Percentiles rank a stretch among this genome's conserved stretches.
Conservation (phyloP, 2,888 invertebrate species). For the Tachina grossa region DNA sequence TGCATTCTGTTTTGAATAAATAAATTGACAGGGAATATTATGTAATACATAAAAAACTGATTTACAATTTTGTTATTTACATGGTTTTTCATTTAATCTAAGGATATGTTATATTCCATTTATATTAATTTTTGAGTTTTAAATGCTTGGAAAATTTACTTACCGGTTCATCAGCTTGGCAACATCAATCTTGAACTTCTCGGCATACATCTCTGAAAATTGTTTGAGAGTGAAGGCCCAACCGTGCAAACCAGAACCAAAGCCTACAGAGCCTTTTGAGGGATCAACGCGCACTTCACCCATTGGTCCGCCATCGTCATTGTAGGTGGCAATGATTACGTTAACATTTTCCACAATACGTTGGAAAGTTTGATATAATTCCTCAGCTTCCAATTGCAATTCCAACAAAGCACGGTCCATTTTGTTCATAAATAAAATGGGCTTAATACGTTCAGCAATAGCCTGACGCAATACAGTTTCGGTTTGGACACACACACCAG, state of each 20-base stretch:
- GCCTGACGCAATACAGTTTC: slow-evolving; percentile 99
- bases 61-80: no score
- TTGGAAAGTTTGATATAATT: slow-evolving; percentile 99
- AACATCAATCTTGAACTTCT: slow-evolving; percentile 98
- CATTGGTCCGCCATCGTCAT: slow-evolving; percentile 99
- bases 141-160: slow-evolving; percentile 71
- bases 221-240: slow-evolving; percentile 99
- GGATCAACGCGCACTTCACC: slow-evolving; percentile 99
- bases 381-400: slow-evolving; percentile 97
- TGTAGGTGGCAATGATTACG: slow-evolving; percentile 99
- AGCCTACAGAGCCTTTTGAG: slow-evolving; percentile 99
- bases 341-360: slow-evolving; percentile 99
- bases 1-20: no score
- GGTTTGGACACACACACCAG: slow-evolving; percentile 99
- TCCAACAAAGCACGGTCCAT: slow-evolving; percentile 99
- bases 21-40: no score
- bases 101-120: not conserved
- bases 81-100: no score
- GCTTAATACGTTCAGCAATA: slow-evolving; percentile 99
- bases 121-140: not conserved
- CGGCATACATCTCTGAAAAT: slow-evolving; percentile 99
- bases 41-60: no score
- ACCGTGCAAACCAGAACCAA: slow-evolving; percentile 99
- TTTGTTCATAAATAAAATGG: slow-evolving; percentile 99
- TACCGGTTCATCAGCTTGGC: slow-evolving; percentile 97